Evolutionary conservation across 1,140 invertebrate genomes (phyloP), one percentile per base, ranked within the genome.

Genomic region (Drosophila aff.): DNA sequence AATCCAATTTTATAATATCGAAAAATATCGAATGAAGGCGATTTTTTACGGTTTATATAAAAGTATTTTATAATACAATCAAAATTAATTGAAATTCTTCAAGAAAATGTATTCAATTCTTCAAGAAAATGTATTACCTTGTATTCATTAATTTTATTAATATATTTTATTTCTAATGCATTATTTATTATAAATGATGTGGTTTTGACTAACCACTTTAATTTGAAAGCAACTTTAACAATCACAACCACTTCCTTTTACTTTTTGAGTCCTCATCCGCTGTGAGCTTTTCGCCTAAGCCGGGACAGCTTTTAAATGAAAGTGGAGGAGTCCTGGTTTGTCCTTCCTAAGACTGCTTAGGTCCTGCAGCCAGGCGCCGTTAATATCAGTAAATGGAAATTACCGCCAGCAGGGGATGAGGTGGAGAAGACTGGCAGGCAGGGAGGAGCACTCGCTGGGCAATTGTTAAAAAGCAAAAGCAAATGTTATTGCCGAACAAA

Each of bases 401-500:
- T 76, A 72, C 65, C 15, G 33, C 9, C 49, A 61, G 43, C 33
- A 40, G 40, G 38, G n/a, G 23, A 44, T 18, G 26, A 31, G 28
- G 8, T 13, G 23, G 28, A 21, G 38, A 28, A 41, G 36, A 6
- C 13, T 36, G 44, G 3, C 13, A 36, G 36, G 43, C 16, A 36
- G 53, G n/a, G 23, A 38, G 55, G 16, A 21, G 31, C 21, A 26
- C 21, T 13, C 15, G 15, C 36, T 59, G 16, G 53, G 61, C 52
- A 80, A 80, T 83, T 83, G 81, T 84, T 80, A 58, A 67, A 84
- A 79, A 82, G 76, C 53, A 72, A 72, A 55, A 61, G 74, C 76
- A 89, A 89, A 89, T 89, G 81, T 89, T 89, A 90, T 89, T 90
- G 80, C 73, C 71, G 62, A 79, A 85, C 85, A 90, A 89, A 90